Base-by-base conservation (phyloP, 2,797 vertebrate genomes). In the Momotus momota region DNA sequence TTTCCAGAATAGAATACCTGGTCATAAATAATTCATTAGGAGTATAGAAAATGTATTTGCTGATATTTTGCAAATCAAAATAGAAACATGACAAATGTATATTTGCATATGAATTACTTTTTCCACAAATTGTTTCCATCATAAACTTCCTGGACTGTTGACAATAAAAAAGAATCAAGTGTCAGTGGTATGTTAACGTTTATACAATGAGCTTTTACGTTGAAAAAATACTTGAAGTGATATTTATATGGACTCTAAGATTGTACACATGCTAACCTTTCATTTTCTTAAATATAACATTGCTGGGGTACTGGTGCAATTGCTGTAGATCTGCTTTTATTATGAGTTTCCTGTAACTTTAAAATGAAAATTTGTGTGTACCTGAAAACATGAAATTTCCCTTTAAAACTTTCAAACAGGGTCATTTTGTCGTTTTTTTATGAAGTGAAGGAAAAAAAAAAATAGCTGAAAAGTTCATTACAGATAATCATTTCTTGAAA, bases 21-120 rank as follows among this genome's bases (percentile, higher is more conserved):
- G 71, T 67, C 58, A 87, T 94, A 94, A 96, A 95, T 85, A 96
- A 97, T 96, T 96, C 55, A 94, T 82, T 70, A 65, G 46, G 46
- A 67, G 51, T 71, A 70, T 43, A 75, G 61, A 73, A 55, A 81
- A 54, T 33, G 16, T 80, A 66, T 88, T 94, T 87, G 21, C 40
- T 93, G 70, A 16, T 65, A 46, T 90, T 96, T 97, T 89, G 38
- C 13, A 66, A 91, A 77, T 83, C 26, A 71, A 4, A 77, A 35
- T 26, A 64, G 64, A 93, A 86, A 52, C 14, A 54, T 43, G 41
- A 5, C 19, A 62, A 79, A 45, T 70, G 14, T n/a, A 8, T 61
- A 41, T 88, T 93, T 87, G 12, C 61, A 62, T 31, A n/a, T 66
- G 57, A 71, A 93, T 54, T 55, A 25, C 7, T 91, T 92, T 94